These are phyloP conservation scores for Dinoponera quadriceps DNA, from an alignment of 1,140 invertebrate species.

Conservation along the genomic window DNA sequence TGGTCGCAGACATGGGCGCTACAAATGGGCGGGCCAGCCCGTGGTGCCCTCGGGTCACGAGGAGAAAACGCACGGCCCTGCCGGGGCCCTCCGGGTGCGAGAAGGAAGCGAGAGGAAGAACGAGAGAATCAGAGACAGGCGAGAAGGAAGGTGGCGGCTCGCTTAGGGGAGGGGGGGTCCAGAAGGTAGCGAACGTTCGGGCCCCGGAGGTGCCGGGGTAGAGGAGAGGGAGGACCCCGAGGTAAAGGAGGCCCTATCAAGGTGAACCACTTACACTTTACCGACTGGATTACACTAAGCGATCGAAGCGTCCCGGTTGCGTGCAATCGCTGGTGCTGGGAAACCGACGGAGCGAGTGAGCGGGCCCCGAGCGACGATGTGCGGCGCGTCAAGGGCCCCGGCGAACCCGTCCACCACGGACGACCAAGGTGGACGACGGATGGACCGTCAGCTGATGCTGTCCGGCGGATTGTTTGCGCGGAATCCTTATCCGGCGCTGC, in stretches of 20 bases:
- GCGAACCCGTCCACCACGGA: constrained; percentile 56
- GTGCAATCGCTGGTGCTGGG: constrained; percentile 66
- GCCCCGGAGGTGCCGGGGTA: constrained; percentile 35
- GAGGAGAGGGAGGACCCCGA: constrained; percentile 33
- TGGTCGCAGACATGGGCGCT: constrained; percentile 83
- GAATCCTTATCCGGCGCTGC: constrained; percentile 21
- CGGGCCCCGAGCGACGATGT: neutral
- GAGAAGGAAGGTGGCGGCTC: constrained; percentile 38
- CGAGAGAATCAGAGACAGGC: constrained; percentile 55
- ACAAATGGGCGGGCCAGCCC: constrained; percentile 83
- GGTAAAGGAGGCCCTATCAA: constrained; percentile 80
- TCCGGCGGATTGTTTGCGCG: constrained; percentile 56
- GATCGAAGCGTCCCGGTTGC: constrained; percentile 76
- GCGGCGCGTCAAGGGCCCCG: constrained; percentile 16
- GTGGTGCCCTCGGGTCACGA: constrained; percentile 82
- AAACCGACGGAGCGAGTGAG: constrained; percentile 49
- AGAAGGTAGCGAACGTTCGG: constrained; percentile 51
- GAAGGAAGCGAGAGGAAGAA: constrained; percentile 46
- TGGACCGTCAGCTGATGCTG: constrained; percentile 57
- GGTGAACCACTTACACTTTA: constrained; percentile 84
- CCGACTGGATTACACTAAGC: constrained; percentile 84
- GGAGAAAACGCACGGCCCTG: constrained; percentile 78
- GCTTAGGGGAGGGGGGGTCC: constrained; percentile 36
- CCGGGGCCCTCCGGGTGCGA: constrained; percentile 66
- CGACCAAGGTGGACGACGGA: constrained; percentile 15